phyloP scores from a whole-genome alignment of 2,797 vertebrate species.

The Hozukius guyotensis region DNA sequence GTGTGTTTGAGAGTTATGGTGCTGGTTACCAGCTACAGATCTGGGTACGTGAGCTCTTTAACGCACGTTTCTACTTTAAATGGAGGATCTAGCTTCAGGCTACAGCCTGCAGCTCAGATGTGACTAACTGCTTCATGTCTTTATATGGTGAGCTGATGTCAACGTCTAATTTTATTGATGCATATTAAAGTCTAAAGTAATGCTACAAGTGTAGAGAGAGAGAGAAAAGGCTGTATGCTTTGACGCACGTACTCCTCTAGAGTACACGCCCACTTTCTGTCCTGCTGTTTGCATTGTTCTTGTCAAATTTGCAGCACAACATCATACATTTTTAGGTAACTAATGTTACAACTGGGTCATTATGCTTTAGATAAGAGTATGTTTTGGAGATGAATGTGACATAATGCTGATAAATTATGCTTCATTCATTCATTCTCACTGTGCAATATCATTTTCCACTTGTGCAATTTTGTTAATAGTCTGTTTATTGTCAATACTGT shows the following conservation, averaged over 20 bases:
- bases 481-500: too few species aligned
- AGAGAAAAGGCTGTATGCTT: neutral
- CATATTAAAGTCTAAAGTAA: neutral
- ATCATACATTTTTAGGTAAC: neutral
- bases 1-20: neutral
- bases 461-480: too few species aligned
- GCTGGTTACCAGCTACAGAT: neutral
- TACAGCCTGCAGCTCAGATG: slow-evolving; percentile 13
- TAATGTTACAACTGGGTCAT: neutral
- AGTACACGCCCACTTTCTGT: slow-evolving; percentile 58
- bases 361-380: neutral
- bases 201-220: neutral
- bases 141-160: slow-evolving; percentile 50
- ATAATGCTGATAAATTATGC: neutral
- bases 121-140: slow-evolving; percentile 4
- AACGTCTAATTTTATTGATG: neutral
- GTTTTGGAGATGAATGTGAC: neutral
- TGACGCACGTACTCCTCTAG: slow-evolving; percentile 50
- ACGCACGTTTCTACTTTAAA: slow-evolving; percentile 16
- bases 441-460: too few species aligned
- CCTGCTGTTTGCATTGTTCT: neutral
- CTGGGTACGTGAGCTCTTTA: neutral
- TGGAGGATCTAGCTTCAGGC: slow-evolving; percentile 40
- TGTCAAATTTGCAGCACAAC: neutral
- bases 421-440: too few species aligned